phyloP scores from a whole-genome alignment of 2,797 vertebrate species.

The Sebastes minor region DNA sequence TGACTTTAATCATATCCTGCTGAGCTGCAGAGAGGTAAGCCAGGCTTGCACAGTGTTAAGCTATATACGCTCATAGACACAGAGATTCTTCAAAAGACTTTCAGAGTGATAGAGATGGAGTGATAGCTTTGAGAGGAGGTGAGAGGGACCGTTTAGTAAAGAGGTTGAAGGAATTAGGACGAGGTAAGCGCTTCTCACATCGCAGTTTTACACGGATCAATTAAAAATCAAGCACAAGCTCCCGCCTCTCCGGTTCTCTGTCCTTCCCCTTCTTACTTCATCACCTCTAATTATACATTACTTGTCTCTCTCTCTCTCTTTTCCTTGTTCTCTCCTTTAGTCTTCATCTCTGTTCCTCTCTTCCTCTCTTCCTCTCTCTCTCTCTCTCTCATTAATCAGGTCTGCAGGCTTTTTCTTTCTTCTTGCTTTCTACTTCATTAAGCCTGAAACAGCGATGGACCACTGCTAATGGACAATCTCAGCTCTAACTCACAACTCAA shows the following conservation, averaged over 20 bases:
- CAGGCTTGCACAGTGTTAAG: conserved; percentile 34
- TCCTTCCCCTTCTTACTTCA: conserved; percentile 20
- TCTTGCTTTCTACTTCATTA: conserved; percentile 77
- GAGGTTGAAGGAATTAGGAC: conserved; percentile 36
- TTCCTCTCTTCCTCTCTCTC: background rate
- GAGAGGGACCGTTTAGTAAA: conserved; percentile 32
- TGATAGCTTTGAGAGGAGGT: conserved; percentile 28
- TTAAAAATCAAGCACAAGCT: conserved; percentile 37
- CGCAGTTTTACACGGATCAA: conserved; percentile 53
- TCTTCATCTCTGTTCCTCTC: conserved; percentile 7
- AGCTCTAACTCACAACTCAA: conserved; percentile 60
- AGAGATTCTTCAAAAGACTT: conserved; percentile 53
- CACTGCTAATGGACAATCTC: conserved; percentile 69
- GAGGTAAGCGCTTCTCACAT: conserved; percentile 37
- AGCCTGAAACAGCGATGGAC: conserved; percentile 58
- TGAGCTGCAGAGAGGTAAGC: conserved; percentile 53
- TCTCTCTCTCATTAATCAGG: conserved; percentile 63
- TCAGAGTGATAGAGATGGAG: conserved; percentile 22
- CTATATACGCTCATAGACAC: conserved; percentile 10
- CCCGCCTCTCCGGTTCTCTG: background rate
- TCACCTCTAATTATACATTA: conserved; percentile 44
- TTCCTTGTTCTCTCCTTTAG: conserved; percentile 3
- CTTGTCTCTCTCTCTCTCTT: conserved; percentile 7
- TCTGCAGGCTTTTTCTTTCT: conserved; percentile 49
- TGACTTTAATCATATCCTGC: conserved; percentile 79